phyloP scores from a whole-genome alignment of 2,888 invertebrate genomes.

The Athrips mouffetella region DNA sequence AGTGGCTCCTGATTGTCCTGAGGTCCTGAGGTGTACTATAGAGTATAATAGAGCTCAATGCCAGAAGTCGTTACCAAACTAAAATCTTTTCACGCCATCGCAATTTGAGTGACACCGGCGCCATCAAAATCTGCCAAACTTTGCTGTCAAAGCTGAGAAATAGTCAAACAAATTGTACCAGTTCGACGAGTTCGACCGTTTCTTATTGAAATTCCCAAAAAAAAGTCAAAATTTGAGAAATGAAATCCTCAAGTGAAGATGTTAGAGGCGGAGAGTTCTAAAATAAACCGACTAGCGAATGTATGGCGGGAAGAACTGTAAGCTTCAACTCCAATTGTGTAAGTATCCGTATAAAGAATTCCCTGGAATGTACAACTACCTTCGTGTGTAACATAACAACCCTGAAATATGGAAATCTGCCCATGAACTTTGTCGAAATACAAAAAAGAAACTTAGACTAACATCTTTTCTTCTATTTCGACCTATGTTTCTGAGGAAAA shows the following conservation, averaged over 20 bases:
- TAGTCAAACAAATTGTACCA: neutral
- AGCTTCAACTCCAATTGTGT: slow-evolving; percentile 56
- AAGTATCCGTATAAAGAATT: slow-evolving; percentile 31
- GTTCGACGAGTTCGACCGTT: too few relatives aligned
- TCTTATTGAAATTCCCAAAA: neutral
- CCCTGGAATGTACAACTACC: neutral
- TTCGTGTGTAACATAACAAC: neutral
- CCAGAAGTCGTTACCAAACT: neutral
- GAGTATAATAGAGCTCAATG: neutral
- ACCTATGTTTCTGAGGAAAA: too few relatives aligned
- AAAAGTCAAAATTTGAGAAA: neutral
- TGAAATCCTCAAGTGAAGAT: slow-evolving; percentile 40
- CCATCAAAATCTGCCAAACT: neutral
- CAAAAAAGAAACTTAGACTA: too few relatives aligned
- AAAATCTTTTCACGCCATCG: neutral
- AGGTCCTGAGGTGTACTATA: too few relatives aligned
- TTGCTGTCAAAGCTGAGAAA: neutral
- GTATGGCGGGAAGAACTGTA: slow-evolving; percentile 63
- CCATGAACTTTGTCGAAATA: too few relatives aligned
- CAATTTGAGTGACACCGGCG: neutral
- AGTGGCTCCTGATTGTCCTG: too few relatives aligned
- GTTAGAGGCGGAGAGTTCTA: slow-evolving; percentile 31
- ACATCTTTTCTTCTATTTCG: too few relatives aligned
- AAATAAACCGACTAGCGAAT: slow-evolving; percentile 33
- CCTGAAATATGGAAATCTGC: too few relatives aligned